Base-by-base conservation (phyloP, 2,113 vertebrate genomes). In the Helogale parvula region DNA sequence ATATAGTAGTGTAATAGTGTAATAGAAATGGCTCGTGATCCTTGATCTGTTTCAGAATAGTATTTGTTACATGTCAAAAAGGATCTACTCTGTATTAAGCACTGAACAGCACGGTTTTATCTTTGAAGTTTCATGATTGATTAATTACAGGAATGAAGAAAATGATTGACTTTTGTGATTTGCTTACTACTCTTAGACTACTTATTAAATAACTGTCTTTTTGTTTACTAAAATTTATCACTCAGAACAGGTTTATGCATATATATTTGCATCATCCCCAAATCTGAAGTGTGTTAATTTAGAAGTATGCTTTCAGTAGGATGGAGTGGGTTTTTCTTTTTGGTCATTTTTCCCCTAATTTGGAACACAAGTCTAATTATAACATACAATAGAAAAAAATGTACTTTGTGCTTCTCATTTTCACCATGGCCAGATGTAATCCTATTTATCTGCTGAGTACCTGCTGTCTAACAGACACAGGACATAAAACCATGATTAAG, bases 101-200 rank as follows among this genome's bases (percentile, higher is more conserved):
- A 80, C 68, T 85, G 47, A n/a, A 60, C 7, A 89, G 27, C 5
- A n/a, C 5, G 83, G 25, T 89, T 91, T 97, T 57, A 47, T 82
- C 50, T 96, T 84, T 84, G 69, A 90, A 68, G 23, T 84, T 84
- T 84, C 35, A 38, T 57, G 35, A 57, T 45, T 52, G n/a, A 27
- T 82, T 88, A 90, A 94, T 82, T 41, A 68, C n/a, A 41, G 7
- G 31, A 94, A 9, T 90, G 31, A 89, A 82, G 50, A 90, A 92
- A 90, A 90, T 87, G 25, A 72, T 65, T 90, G 60, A 9, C 79
- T 97, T 95, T 92, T 72, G 38, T 82, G 27, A 96, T 94, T 94
- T 93, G 33, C 45, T 84, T 96, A 87, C 8, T 89, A 31, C 21
- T 88, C 80, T 71, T 94, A 92, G 33, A 84, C 16, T 94, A 76